These are phyloP conservation scores for Ellobium chinense DNA, from an alignment of 2,888 invertebrate species.

Conservation along the genomic window DNA sequence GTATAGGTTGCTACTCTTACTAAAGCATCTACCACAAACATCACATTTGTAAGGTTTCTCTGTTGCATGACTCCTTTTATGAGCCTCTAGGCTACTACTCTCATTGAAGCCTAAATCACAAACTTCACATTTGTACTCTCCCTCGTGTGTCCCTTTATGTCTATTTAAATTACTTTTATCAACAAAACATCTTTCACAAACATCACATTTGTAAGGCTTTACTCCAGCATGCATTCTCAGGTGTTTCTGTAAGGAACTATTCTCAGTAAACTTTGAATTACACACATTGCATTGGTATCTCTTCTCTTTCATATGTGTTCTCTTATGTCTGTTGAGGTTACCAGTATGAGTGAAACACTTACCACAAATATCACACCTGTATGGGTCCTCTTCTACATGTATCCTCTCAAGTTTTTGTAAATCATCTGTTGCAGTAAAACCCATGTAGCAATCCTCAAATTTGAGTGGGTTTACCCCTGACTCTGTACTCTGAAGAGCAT, in stretches of 20 bases:
- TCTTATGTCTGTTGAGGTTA: constrained; percentile 34
- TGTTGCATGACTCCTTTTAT: constrained; percentile 30
- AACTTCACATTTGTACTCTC: constrained; percentile 19
- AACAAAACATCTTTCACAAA: constrained; percentile 12
- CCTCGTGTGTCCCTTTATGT: constrained; percentile 23
- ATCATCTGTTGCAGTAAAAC: constrained; percentile 37
- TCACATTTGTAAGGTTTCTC: constrained; percentile 38
- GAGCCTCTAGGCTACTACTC: constrained; percentile 13
- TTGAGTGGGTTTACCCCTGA: constrained; percentile 25
- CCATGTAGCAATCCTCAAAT: constrained; percentile 43
- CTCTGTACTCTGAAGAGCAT: too few species aligned
- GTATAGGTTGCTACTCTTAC: constrained; percentile 39
- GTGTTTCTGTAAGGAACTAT: constrained; percentile 7
- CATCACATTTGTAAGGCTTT: not conserved
- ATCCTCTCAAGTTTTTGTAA: constrained; percentile 38
- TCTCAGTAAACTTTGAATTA: constrained; percentile 3
- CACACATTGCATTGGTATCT: constrained; percentile 38
- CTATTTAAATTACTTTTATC: not conserved
- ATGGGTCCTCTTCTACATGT: constrained; percentile 42
- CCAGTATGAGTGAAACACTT: constrained; percentile 43
- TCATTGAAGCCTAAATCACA: constrained; percentile 28
- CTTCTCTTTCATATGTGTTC: constrained; percentile 43
- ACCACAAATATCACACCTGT: constrained; percentile 44
- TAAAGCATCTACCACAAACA: constrained; percentile 35
- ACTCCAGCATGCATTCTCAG: constrained; percentile 19